phyloP scores from a whole-genome alignment of 2,888 invertebrate genomes.

The Neoscelio sp. region DNA sequence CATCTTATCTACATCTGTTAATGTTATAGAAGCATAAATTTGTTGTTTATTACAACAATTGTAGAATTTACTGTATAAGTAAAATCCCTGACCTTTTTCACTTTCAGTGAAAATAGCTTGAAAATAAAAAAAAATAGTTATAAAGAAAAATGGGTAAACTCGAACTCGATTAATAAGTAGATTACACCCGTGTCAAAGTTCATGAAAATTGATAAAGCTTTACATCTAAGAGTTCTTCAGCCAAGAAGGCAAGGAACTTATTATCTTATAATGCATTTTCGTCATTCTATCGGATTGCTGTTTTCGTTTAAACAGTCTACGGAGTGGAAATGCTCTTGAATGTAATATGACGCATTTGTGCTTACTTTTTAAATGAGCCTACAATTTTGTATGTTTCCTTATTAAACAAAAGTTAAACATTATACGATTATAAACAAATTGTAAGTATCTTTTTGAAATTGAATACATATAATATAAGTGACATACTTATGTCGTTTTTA shows the following conservation, averaged over 20 bases:
- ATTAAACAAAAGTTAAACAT: no score
- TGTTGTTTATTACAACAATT: no score
- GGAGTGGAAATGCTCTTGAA: constrained; percentile 34
- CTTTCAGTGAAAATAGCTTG: constrained; percentile 21
- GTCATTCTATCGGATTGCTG: constrained; percentile 54
- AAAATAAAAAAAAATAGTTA: constrained; percentile 45
- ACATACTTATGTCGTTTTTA: no score
- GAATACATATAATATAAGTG: no score
- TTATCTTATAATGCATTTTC: constrained; percentile 64
- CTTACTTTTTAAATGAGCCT: no score
- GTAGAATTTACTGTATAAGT: no score
- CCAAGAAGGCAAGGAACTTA: constrained; percentile 60
- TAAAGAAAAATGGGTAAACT: constrained; percentile 50
- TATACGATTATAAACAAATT: no score
- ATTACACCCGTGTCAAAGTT: constrained; percentile 63
- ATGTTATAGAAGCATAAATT: no score
- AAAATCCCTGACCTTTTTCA: constrained; percentile 9
- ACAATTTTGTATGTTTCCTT: no score
- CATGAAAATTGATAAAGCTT: constrained; percentile 66
- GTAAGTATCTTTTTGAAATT: no score
- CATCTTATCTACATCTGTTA: no score
- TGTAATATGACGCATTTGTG: constrained; percentile 21
- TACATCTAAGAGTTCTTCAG: constrained; percentile 54
- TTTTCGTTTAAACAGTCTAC: constrained; percentile 46
- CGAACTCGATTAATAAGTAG: constrained; percentile 54